Conservation (phyloP, 2,797 vertebrate genomes). For the Melopsittacus undulatus region DNA sequence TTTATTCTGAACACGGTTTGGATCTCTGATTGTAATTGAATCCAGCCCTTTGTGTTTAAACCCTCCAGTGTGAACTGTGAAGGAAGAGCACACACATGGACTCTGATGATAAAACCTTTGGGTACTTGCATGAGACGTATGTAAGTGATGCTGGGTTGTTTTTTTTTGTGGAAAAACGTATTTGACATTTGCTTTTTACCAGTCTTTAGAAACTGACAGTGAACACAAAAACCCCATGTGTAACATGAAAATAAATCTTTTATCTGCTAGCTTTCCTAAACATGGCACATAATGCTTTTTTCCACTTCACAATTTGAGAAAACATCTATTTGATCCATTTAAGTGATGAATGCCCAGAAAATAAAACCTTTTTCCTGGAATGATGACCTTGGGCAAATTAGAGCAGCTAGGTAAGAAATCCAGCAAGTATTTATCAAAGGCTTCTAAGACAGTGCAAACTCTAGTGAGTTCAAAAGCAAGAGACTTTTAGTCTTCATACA, state of each 20-base stretch:
- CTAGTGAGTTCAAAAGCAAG: constrained; percentile 68
- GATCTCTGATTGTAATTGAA: background rate
- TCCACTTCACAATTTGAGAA: background rate
- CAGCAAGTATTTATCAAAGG: constrained; percentile 68
- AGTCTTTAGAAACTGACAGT: background rate
- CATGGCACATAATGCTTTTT: background rate
- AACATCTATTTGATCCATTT: constrained; percentile 2
- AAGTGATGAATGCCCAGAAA: constrained; percentile 40
- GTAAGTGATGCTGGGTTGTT: background rate
- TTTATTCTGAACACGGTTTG: background rate
- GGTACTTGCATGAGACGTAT: background rate
- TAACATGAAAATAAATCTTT: background rate
- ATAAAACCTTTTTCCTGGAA: constrained; percentile 16
- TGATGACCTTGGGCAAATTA: constrained; percentile 42
- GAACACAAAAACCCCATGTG: background rate
- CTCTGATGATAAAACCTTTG: background rate
- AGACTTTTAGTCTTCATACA: constrained; percentile 68
- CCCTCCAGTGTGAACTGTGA: background rate
- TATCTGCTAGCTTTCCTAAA: background rate
- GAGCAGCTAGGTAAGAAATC: constrained; percentile 62
- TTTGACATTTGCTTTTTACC: background rate
- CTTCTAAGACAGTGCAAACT: constrained; percentile 59
- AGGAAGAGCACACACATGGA: background rate
- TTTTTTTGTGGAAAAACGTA: background rate
- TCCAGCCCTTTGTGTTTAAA: background rate